Evolutionary conservation across 1,140 invertebrate genomes (phyloP).

Genomic region (Drosophila pseudoananassae): DNA sequence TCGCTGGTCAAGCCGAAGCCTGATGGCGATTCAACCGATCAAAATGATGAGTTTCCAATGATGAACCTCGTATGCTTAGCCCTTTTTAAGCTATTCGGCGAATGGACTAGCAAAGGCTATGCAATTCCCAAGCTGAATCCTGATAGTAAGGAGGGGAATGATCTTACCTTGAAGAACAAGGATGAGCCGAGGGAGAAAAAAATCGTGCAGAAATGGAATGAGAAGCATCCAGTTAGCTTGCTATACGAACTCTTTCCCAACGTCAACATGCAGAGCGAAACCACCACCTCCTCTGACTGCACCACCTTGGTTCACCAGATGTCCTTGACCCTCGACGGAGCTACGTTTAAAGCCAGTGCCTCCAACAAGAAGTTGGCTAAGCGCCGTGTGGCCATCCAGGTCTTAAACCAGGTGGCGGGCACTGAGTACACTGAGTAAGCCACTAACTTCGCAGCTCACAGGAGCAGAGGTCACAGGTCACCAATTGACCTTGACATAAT

Average conservation of each 20-base stretch:
- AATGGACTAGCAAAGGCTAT: neutral
- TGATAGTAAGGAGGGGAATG: neutral
- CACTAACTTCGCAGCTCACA: neutral
- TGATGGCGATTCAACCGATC: too few species aligned
- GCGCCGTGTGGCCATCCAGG: neutral
- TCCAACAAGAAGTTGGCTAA: neutral
- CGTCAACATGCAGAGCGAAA: neutral
- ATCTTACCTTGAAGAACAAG: neutral
- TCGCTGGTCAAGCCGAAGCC: neutral
- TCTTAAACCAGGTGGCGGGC: neutral
- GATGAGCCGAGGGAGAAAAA: neutral
- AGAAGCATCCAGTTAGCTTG: neutral
- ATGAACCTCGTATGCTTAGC: neutral
- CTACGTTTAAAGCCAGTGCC: neutral
- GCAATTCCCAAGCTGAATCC: neutral
- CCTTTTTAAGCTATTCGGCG: neutral
- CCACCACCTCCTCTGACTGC: neutral
- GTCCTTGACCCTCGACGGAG: neutral
- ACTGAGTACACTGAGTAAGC: neutral
- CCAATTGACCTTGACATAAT: conserved; percentile 1
- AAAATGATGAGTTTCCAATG: neutral
- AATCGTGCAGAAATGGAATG: neutral
- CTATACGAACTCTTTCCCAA: neutral
- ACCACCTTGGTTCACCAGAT: neutral
- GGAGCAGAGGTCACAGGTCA: neutral